Conservation (phyloP, 2,797 vertebrate species). For the Denticeps clupeoides region DNA sequence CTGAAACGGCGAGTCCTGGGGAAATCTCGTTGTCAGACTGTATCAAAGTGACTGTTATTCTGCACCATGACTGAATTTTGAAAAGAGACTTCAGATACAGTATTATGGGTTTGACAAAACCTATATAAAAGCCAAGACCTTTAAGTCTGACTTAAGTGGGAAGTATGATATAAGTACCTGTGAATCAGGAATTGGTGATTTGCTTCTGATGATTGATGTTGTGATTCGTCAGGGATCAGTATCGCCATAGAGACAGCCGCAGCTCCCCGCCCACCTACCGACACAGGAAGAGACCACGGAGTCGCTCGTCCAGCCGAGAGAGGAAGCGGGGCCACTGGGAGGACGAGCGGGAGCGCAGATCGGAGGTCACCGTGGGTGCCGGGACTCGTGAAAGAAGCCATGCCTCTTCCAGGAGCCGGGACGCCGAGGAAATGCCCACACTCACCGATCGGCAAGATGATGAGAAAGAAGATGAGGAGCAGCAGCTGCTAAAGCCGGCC, state of each 20-base stretch:
- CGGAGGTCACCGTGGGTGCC: constrained; percentile 46
- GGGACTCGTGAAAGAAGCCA: constrained; percentile 67
- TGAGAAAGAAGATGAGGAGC: constrained; percentile 72
- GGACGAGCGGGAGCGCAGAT: constrained; percentile 51
- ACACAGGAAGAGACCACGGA: constrained; percentile 72
- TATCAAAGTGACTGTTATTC: no score
- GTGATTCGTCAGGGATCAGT: constrained; percentile 60
- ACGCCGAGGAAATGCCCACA: constrained; percentile 58
- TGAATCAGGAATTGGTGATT: no score
- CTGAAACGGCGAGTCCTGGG: no score
- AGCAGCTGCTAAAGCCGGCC: constrained; percentile 81
- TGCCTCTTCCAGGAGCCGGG: constrained; percentile 62
- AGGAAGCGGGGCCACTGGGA: constrained; percentile 69
- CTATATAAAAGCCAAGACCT: no score
- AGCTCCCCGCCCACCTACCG: constrained; percentile 75
- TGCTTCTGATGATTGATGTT: no score
- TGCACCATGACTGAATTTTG: no score
- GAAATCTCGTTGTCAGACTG: no score
- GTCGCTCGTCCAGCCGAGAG: constrained; percentile 77
- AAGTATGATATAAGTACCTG: background rate
- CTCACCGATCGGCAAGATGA: constrained; percentile 27
- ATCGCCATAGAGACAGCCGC: constrained; percentile 77
- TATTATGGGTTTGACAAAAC: background rate
- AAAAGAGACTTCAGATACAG: no score
- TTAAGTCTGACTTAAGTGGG: no score